These are phyloP conservation scores for Ceratotherium simum DNA, from an alignment of 2,113 vertebrate genomes.

Conservation along the genomic window DNA sequence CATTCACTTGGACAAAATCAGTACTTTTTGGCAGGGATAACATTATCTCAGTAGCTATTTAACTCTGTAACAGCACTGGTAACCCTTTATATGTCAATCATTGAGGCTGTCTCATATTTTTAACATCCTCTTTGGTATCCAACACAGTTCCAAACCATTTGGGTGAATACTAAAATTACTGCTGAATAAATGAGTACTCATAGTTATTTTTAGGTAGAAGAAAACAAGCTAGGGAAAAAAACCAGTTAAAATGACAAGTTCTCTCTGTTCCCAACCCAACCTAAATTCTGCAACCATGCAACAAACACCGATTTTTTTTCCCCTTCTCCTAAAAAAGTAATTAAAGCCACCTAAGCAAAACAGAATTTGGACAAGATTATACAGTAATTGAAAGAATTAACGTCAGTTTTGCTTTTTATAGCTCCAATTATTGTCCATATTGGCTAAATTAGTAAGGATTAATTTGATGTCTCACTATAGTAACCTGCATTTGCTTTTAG, in stretches of 20 bases:
- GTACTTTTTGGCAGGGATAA: not conserved
- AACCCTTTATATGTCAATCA: not conserved
- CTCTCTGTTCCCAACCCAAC: not conserved
- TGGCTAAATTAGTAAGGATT: constrained; percentile 82
- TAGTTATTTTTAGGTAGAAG: constrained; percentile 46
- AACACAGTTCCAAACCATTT: constrained; percentile 25
- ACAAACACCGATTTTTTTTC: not conserved
- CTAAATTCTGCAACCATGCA: constrained; percentile 51
- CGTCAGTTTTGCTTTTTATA: constrained; percentile 81
- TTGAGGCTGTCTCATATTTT: not conserved
- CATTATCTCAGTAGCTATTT: not conserved
- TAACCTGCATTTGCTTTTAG: constrained; percentile 65
- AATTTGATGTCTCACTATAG: constrained; percentile 76
- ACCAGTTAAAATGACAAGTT: constrained; percentile 21
- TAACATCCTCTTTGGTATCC: not conserved
- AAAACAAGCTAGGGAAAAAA: constrained; percentile 20
- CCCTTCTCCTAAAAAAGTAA: constrained; percentile 45
- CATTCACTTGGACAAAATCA: not conserved
- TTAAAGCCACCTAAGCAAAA: constrained; percentile 75
- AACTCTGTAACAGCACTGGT: not conserved
- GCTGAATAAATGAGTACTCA: constrained; percentile 40
- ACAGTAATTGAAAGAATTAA: constrained; percentile 80
- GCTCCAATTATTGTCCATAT: constrained; percentile 69
- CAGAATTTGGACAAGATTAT: constrained; percentile 75
- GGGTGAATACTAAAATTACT: not conserved